Evolutionary conservation across 2,888 invertebrate species (phyloP), one percentile per base, ranked within the genome.

Genomic region (Drosophila engyochracea): DNA sequence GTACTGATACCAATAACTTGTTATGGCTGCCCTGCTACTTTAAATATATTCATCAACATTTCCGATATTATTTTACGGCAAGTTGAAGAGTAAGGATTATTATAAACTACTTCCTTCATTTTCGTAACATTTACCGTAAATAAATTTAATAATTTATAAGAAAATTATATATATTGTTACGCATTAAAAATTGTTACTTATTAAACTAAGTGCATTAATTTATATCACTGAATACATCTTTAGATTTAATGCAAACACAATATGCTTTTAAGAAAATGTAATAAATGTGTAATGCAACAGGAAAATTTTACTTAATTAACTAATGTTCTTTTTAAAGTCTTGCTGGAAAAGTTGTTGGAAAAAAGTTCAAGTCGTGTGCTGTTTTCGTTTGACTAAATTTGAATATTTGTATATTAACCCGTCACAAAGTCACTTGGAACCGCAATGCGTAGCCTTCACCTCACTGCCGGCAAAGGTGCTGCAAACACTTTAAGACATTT

Each of bases 401-500:
- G 59, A 60, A 80, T 85, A 71, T 73, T 72, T 83, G 51, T 64
- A 57, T 67, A 86, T 89, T 77, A 83, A 77, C 72, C 74, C 84
- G 69, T 83, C 84, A 47, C 49, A 55, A 70, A 83, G 74, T 83
- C 83, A 77, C 81, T 83, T 77, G 59, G 58, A 72, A 65, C 44
- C 60, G 16, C 60, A 52, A 47, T 35, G n/a, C 12, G 28, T n/a
- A 39, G 37, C 41, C 51, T 25, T 22, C 60, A 16, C 25, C 41
- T 22, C 44, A 19, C 33, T n/a, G n/a, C 19, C 25, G 16, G 22
- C 30, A 49, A 47, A 54, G 51, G 31, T 31, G 69, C 9, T 30
- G 33, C 31, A 62, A 53, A 22, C 55, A 62, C 52, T 79, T 33
- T n/a, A 53, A 64, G 33, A 62, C 51, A 76, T 76, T 81, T 65